Evolutionary conservation across 2,888 invertebrate genomes (phyloP).

Genomic region (Pristionchus maxplancki): DNA sequence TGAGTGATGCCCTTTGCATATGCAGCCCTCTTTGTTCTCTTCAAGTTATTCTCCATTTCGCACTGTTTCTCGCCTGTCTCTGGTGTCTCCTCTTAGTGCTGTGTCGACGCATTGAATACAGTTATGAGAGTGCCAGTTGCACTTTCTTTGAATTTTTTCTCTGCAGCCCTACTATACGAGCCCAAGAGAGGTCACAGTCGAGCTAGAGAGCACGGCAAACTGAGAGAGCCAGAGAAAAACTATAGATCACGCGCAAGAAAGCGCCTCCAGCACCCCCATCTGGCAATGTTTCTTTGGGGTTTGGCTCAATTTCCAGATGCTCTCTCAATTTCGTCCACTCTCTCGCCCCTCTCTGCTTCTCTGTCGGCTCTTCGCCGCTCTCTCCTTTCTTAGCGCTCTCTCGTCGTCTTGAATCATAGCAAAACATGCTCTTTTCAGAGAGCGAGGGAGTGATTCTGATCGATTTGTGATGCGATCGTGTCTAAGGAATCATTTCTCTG

Average conservation of each 20-base stretch:
- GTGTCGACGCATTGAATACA: too few relatives aligned
- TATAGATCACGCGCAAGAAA: not conserved
- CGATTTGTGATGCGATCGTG: not conserved
- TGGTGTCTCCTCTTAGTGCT: too few relatives aligned
- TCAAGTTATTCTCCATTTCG: too few relatives aligned
- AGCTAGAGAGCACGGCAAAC: not conserved
- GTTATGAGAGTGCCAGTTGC: too few relatives aligned
- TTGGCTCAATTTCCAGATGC: not conserved
- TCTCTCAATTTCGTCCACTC: not conserved
- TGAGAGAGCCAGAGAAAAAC: not conserved
- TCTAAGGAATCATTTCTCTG: not conserved
- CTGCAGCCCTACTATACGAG: too few relatives aligned
- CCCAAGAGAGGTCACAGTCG: too few relatives aligned
- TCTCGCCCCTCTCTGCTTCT: not conserved
- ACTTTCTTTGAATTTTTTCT: too few relatives aligned
- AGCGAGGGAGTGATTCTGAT: not conserved
- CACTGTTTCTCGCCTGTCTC: too few relatives aligned
- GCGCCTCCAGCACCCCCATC: not conserved
- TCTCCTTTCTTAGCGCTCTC: not conserved
- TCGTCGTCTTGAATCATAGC: not conserved
- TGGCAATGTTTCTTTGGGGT: slow-evolving; percentile 16
- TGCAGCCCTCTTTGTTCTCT: too few relatives aligned
- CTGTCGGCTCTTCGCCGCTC: not conserved
- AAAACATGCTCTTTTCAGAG: not conserved
- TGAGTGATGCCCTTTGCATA: too few relatives aligned